These are phyloP conservation scores for Chlorodrepanis virens DNA, from an alignment of 2,113 vertebrate species.

Conservation along the genomic window DNA sequence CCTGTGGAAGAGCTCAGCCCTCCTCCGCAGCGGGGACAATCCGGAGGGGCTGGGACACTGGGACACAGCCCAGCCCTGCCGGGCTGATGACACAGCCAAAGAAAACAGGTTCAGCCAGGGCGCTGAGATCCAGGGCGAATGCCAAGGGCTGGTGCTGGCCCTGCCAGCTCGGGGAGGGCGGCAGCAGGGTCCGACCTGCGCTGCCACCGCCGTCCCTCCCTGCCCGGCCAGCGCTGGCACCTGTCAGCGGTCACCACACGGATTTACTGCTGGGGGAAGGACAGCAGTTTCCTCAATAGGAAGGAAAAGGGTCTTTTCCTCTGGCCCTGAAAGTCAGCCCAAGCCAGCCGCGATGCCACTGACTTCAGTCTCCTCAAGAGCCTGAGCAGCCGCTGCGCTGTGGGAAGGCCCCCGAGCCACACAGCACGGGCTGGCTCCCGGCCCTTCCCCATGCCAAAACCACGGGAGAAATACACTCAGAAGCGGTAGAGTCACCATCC, in stretches of 20 bases:
- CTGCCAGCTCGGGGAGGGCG: neutral
- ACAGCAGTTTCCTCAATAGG: neutral
- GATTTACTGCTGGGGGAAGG: neutral
- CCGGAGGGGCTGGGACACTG: neutral
- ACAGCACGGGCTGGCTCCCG: fast-evolving
- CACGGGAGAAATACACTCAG: fast-evolving
- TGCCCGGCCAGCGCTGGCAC: neutral
- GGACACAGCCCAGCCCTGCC: neutral
- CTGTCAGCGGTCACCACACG: fast-evolving
- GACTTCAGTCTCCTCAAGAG: neutral
- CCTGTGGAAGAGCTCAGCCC: neutral
- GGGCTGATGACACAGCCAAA: neutral
- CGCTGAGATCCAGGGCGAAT: neutral
- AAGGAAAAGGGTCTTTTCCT: neutral
- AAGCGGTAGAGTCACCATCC: neutral
- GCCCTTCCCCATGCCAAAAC: fast-evolving
- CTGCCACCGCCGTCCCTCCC: neutral
- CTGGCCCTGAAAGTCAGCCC: neutral
- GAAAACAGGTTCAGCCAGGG: neutral
- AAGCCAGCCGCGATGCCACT: fast-evolving
- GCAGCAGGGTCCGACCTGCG: fast-evolving
- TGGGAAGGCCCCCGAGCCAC: neutral
- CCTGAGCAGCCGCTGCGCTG: fast-evolving
- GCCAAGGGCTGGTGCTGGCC: neutral
- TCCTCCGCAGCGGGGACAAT: too few species aligned